These are phyloP conservation scores for Phalacrocorax pelagicus DNA, from an alignment of 2,113 vertebrate species.

Conservation along the genomic window DNA sequence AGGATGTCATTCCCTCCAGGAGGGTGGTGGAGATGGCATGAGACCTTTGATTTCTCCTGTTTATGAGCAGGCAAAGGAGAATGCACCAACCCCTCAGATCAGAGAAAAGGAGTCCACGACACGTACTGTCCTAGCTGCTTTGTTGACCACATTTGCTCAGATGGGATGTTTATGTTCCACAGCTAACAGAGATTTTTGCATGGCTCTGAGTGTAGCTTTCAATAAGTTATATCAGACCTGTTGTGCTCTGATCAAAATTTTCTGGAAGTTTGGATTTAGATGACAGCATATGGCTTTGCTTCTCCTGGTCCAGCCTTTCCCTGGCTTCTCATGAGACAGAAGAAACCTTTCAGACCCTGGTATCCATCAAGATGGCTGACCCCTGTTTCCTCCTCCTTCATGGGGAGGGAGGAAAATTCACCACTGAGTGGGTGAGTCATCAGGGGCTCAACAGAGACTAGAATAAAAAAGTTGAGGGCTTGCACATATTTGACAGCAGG, in stretches of 20 bases:
- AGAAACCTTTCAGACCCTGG: not conserved
- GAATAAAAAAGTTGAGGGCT: not conserved
- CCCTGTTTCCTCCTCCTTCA: not conserved
- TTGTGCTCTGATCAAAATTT: not conserved
- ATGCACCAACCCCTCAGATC: rapidly evolving
- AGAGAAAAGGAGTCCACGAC: not conserved
- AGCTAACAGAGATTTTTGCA: not conserved
- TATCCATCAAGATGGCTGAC: not conserved
- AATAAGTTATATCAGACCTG: not conserved
- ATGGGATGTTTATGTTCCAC: not conserved
- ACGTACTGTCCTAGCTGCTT: not conserved
- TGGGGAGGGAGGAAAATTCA: not conserved
- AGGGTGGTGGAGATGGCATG: not conserved
- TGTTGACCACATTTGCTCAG: not conserved
- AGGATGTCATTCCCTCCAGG: not conserved
- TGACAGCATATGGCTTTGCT: not conserved
- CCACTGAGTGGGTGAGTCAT: rapidly evolving
- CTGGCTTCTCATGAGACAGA: not conserved
- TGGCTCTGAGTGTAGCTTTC: not conserved
- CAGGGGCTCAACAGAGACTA: rapidly evolving
- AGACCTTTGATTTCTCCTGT: not conserved
- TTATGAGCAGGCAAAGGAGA: not conserved
- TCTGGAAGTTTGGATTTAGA: not conserved
- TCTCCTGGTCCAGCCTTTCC: not conserved
- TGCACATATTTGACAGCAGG: not conserved